Conservation (phyloP, 2,797 vertebrate species). For the Spinus olivaceus region DNA sequence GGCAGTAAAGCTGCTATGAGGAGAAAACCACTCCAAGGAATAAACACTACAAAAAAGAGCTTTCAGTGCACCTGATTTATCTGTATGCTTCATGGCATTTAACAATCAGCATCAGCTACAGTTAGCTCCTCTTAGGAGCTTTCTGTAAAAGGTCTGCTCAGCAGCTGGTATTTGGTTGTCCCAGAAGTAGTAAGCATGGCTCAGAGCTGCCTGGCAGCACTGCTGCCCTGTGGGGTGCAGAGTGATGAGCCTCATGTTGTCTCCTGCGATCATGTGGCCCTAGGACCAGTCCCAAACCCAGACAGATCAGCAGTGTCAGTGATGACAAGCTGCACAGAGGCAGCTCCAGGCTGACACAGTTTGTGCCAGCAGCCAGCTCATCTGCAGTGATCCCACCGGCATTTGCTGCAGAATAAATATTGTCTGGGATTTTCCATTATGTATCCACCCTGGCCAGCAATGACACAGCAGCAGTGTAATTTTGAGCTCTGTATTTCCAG, state of each 20-base stretch:
- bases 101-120: not conserved
- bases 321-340: not conserved
- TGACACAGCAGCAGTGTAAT: not conserved
- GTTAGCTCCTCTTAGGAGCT: not conserved
- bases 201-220: not conserved
- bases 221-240: not conserved
- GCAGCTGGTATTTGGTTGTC: not conserved
- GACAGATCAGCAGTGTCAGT: not conserved
- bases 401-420: not conserved
- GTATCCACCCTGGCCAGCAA: not conserved
- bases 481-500: not conserved
- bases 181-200: not conserved
- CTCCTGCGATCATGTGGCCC: rapidly evolving
- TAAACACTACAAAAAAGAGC: not conserved
- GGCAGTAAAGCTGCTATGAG: not conserved
- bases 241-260: not conserved
- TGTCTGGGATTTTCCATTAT: not conserved
- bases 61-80: not conserved
- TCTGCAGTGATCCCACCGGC: not conserved
- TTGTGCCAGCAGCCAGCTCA: not conserved
- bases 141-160: not conserved
- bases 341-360: not conserved
- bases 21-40: not conserved
- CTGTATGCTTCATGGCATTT: not conserved
- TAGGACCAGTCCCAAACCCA: not conserved